These are phyloP conservation scores for Gastracanthus pulcherrimus DNA, from an alignment of 2,888 invertebrate genomes.

Conservation along the genomic window DNA sequence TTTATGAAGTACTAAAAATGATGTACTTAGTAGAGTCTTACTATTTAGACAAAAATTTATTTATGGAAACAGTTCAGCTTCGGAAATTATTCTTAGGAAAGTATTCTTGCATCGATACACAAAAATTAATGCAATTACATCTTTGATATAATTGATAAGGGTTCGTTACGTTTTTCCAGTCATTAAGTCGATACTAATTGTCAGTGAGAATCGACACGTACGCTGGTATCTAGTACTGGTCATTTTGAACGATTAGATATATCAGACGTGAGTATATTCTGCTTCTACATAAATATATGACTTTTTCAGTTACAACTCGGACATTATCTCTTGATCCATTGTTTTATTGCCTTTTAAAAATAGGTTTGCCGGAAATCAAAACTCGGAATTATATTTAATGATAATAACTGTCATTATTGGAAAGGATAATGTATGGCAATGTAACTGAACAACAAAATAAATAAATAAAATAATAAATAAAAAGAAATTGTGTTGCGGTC, in stretches of 20 bases:
- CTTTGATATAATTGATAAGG: not conserved
- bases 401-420: not conserved
- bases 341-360: not conserved
- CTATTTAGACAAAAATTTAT: too few relatives aligned
- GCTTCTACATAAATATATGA: not conserved
- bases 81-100: too few relatives aligned
- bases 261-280: constrained; percentile 29
- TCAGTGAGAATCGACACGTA: constrained; percentile 39
- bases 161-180: not conserved
- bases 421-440: not conserved
- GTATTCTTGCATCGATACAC: too few relatives aligned
- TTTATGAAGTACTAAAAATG: too few relatives aligned
- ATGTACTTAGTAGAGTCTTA: too few relatives aligned
- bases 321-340: not conserved
- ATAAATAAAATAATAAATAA: not conserved
- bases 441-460: not conserved
- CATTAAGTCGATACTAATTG: not conserved
- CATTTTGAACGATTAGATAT: constrained; percentile 40
- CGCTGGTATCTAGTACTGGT: constrained; percentile 9
- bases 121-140: not conserved
- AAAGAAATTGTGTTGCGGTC: too few relatives aligned
- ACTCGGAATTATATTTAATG: not conserved
- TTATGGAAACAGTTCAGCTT: too few relatives aligned
- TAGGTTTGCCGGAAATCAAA: not conserved
- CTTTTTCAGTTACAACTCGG: not conserved